Base-by-base conservation (phyloP, 2,113 vertebrate species). In the Enhydra lutris region DNA sequence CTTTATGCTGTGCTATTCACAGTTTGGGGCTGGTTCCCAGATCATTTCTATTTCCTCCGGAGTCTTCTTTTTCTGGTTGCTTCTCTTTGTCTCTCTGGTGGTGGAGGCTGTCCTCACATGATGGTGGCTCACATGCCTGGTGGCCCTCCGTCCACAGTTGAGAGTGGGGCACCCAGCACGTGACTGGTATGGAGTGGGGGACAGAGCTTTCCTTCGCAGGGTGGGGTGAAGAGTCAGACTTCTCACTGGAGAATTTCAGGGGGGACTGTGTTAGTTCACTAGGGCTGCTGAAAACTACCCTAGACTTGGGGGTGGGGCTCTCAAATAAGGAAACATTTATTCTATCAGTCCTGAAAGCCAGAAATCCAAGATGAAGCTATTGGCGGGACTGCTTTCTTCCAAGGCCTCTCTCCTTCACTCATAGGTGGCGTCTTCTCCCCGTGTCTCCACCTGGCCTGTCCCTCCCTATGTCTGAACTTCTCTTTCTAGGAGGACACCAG, bases 31-130 rank as follows among this genome's bases (percentile, higher is more conserved):
- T 47, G 24, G 13, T 73, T 47, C 31, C 5, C 65, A 11, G 69
- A 96, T 92, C 67, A 50, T 84, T 85, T 95, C 67, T 93, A 4
- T 95, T 95, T 96, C 57, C 63, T 91, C 84, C 36, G 47, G 39
- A 39, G 83, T 88, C 95, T 45, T 94, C 84, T 93, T 84, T 84
- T 71, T 50, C n/a, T 67, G 0, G 42, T 76, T 85, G 31, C 39
- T 74, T 45, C 73, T 63, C 89, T 69, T 80, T n/a, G 26, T 55
- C 34, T 67, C 65, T 93, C 26, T 83, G 21, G 1, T 10, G 7
- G 23, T 50, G 83, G 78, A 86, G 4, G n/a, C 39, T 21, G 12
- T 45, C 57, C 57, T 61, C 20, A 39, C 39, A 36, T 63, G 61
- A n/a, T n/a, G 12, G 20, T 61, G 52, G 71, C 23, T 59, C 34